Evolutionary conservation across 2,113 vertebrate species (phyloP), one percentile per base, ranked within the genome.

Genomic region (Amblyopsis rosae): DNA sequence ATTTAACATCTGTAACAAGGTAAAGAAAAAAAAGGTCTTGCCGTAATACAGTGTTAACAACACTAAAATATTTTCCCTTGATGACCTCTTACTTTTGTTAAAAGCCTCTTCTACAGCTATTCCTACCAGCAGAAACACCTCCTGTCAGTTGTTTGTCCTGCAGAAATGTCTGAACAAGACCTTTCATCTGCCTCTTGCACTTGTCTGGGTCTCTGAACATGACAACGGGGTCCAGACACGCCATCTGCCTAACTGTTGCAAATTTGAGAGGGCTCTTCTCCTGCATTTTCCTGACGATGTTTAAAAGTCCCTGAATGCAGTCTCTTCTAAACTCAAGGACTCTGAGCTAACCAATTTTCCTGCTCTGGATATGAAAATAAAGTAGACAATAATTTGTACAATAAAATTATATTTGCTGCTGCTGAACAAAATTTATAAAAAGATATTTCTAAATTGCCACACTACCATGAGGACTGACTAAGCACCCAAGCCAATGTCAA

Each of bases 381-480:
- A 63, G 57, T 68, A 62, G n/a, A n/a, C n/a, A n/a, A n/a, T n/a
- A n/a, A n/a, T n/a, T n/a, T 57, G 45, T 72, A 72, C 15, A 64
- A 65, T 51, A 45, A 26, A 48, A 69, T 65, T n/a, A 50, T 17
- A 65, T 76, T 60, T 75, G 32, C 67, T 69, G 72, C 59, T 63
- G 41, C 53, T 63, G 66, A 59, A n/a, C 26, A 50, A 2, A 51
- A 41, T 64, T 59, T 64, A 49, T 46, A 66, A 59, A 67, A 58
- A 35, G 6, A 72, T 65, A 45, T 60, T 67, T 70, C 50, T 17
- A 75, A 67, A 70, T 65, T 59, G 48, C 32, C 53, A 79, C 67
- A 70, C 68, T 68, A 75, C 69, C 65, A 76, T 80, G 49, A 76
- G 62, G 63, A 71, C 53, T 26, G 26, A 26, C 26, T 26, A 1